These are phyloP conservation scores for Pachymerium ferrugineum DNA, from an alignment of 2,888 invertebrate genomes.

Conservation along the genomic window DNA sequence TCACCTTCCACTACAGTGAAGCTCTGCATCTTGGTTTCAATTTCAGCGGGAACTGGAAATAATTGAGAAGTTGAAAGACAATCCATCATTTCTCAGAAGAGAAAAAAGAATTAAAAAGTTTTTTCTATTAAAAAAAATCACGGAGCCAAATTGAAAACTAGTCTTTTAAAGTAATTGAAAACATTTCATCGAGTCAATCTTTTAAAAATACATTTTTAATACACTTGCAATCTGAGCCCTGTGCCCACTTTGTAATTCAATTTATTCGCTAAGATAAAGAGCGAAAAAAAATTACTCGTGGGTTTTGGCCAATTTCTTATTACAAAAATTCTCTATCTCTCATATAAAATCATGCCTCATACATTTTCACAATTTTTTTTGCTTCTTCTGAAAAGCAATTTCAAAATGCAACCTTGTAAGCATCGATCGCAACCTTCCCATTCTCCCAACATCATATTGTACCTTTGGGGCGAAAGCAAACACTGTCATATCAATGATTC, in stretches of 20 bases:
- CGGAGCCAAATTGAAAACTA: background rate
- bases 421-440: constrained; percentile 22
- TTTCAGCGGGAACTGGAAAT: constrained; percentile 36
- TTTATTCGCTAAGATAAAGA: background rate
- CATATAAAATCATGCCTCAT: background rate
- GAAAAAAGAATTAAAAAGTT: no score
- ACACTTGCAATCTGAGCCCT: background rate
- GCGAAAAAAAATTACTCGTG: background rate
- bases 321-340: background rate
- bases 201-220: background rate
- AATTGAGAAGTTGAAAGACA: constrained; percentile 35
- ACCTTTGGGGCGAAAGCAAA: constrained; percentile 22
- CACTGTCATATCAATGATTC: constrained; percentile 27
- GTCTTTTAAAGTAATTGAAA: background rate
- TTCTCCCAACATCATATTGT: constrained; percentile 24
- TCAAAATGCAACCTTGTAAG: constrained; percentile 27
- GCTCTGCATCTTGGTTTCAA: constrained; percentile 36
- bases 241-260: background rate
- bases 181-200: background rate
- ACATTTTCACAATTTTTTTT: background rate
- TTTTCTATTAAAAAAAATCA: no score
- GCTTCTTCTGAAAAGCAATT: background rate
- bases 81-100: constrained; percentile 23
- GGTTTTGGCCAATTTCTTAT: background rate
- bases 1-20: constrained; percentile 36